Conservation (phyloP, 2,888 invertebrate species). For the Cheiracanthium punctorium region DNA sequence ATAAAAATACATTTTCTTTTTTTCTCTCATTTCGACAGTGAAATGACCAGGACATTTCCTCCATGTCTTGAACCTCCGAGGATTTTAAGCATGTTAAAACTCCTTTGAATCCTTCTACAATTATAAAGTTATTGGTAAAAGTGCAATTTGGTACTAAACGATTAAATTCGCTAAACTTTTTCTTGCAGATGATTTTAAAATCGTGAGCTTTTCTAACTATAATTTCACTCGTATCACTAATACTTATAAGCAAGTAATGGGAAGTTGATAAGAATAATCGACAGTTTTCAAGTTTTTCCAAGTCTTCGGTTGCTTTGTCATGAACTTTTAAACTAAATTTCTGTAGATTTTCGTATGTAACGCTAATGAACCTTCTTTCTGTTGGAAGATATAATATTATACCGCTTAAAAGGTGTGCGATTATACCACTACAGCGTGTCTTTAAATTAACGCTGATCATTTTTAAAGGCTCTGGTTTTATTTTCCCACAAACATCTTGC, state of each 20-base stretch:
- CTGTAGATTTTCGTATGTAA: background rate
- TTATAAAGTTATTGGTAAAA: background rate
- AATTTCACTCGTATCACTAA: background rate
- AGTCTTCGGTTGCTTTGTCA: background rate
- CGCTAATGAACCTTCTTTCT: background rate
- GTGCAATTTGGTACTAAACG: background rate
- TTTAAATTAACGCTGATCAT: background rate
- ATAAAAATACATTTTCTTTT: background rate
- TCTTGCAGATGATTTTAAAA: background rate
- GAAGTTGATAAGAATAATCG: constrained; percentile 6
- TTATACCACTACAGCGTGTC: background rate
- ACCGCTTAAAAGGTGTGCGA: constrained; percentile 13
- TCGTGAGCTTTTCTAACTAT: background rate
- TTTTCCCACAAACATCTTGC: constrained; percentile 30
- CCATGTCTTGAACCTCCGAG: no score
- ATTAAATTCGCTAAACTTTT: background rate
- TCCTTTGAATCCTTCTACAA: background rate
- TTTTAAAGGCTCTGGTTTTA: background rate
- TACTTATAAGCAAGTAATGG: background rate
- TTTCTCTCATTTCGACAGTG: background rate
- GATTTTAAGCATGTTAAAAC: background rate
- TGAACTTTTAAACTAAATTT: background rate
- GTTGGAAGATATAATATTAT: background rate
- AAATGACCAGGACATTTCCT: background rate
- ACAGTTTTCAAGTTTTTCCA: background rate